Percentiles rank a stretch among this genome's conserved stretches.
Conservation (phyloP, 2,888 invertebrate species). For the Neoscelio sp. region DNA sequence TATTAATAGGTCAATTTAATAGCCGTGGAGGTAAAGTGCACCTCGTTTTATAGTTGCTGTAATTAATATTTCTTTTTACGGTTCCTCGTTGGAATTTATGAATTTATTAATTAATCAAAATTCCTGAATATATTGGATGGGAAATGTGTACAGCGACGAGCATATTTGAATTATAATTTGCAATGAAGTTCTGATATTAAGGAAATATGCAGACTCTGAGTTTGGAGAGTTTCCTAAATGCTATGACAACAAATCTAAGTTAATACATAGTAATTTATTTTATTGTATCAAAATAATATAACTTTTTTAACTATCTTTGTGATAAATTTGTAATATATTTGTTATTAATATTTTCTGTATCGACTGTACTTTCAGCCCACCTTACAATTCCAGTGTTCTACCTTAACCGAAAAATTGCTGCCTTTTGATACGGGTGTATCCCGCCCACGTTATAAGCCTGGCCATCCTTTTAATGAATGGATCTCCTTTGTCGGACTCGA, state of each 20-base stretch:
- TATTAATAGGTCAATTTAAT: no score
- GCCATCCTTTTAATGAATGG: conserved; percentile 57
- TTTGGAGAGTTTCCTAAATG: no score
- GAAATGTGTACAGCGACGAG: background rate
- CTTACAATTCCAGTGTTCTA: conserved; percentile 48
- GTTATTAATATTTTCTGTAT: conserved; percentile 14
- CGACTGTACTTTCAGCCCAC: conserved; percentile 51
- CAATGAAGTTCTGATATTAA: no score
- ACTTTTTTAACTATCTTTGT: no score
- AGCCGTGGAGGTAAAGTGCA: no score
- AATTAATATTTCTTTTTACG: no score
- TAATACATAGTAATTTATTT: no score
- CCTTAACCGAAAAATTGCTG: conserved; percentile 57
- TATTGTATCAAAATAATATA: no score
- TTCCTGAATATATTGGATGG: conserved; percentile 6
- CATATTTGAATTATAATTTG: conserved; percentile 3
- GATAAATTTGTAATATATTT: no score
- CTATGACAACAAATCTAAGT: no score
- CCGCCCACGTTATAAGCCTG: conserved; percentile 51
- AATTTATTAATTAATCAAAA: conserved; percentile 9
- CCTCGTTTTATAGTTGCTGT: conserved; percentile 1
- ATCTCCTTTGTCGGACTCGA: conserved; percentile 24
- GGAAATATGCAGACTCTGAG: no score
- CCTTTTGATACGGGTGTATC: conserved; percentile 53
- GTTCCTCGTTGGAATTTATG: background rate